Percentiles rank a stretch among this genome's conserved stretches.
phyloP scores from a whole-genome alignment of 2,888 invertebrate genomes.

The Ashinkailepas kermadecensis region DNA sequence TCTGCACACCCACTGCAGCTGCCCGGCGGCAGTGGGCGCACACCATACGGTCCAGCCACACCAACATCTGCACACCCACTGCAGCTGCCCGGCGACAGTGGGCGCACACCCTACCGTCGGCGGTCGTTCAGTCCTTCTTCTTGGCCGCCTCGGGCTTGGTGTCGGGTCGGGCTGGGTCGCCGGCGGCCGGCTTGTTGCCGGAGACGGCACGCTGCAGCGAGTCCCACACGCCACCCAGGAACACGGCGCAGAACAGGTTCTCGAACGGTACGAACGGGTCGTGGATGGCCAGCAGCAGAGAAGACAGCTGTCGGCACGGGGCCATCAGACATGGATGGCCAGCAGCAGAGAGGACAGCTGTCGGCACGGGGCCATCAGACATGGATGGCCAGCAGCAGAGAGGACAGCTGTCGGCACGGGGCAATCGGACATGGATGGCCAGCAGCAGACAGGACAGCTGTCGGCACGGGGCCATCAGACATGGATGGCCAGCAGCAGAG shows the following conservation, averaged over 20 bases:
- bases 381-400: no score
- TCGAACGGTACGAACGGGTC: constrained; percentile 99
- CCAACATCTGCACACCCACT: no score
- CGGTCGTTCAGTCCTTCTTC: constrained; percentile 37
- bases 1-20: no score
- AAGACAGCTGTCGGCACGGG: constrained; percentile 60
- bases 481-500: constrained; percentile 56
- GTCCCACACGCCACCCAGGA: constrained; percentile 98
- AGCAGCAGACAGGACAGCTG: no score
- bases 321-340: no score
- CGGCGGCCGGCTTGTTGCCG: constrained; percentile 35
- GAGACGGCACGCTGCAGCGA: constrained; percentile 82
- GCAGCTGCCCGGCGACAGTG: no score
- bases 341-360: neutral
- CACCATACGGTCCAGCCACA: no score
- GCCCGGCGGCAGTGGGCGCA: no score
- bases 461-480: no score
- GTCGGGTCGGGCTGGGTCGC: constrained; percentile 55
- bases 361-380: no score
- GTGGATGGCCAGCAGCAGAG: constrained; percentile 90
- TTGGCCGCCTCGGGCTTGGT: constrained; percentile 65
- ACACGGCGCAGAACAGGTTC: constrained; percentile 91
- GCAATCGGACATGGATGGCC: no score
- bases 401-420: no score
- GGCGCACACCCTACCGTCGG: constrained; percentile 25